A percentile compares a stretch with the other conserved stretches of the same genome.
Evolutionary conservation across 1,140 invertebrate species (phyloP).

Genomic region (Macrostomum lignano): DNA sequence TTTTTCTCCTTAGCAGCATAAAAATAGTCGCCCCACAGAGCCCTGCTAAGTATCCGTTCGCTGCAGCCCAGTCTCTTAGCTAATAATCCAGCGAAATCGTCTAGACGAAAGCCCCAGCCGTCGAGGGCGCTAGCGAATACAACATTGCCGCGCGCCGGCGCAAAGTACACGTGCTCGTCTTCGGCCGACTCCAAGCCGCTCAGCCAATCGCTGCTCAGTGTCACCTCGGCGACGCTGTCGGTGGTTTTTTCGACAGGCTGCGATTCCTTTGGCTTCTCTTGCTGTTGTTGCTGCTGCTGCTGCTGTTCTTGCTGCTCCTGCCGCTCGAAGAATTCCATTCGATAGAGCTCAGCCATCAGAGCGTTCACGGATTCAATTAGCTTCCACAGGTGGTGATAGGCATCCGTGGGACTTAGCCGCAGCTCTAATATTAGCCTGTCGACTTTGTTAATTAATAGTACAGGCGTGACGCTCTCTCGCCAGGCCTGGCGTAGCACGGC

Average conservation of each 20-base stretch:
- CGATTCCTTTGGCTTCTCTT: too few relatives aligned
- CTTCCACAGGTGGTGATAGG: constrained; percentile 96
- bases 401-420: constrained; percentile 62
- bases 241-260: too few relatives aligned
- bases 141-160: too few relatives aligned
- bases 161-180: too few relatives aligned
- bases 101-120: constrained; percentile 69
- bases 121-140: constrained; percentile 78
- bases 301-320: too few relatives aligned
- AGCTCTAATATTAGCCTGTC: constrained; percentile 78
- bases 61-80: constrained; percentile 44
- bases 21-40: constrained; percentile 83
- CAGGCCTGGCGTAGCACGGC: constrained; percentile 94
- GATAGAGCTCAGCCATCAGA: constrained; percentile 47
- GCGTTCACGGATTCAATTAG: constrained; percentile 99
- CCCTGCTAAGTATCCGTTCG: constrained; percentile 37
- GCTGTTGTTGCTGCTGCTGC: too few relatives aligned
- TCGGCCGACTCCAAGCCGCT: too few relatives aligned
- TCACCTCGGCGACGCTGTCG: too few relatives aligned
- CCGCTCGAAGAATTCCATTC: too few relatives aligned
- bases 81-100: constrained; percentile 59
- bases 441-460: constrained; percentile 99
- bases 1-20: constrained; percentile 55
- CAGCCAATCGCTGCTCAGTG: too few relatives aligned
- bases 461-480: constrained; percentile 89